phyloP scores from a whole-genome alignment of 1,140 invertebrate species.

The Rhyacophila brunnea region DNA sequence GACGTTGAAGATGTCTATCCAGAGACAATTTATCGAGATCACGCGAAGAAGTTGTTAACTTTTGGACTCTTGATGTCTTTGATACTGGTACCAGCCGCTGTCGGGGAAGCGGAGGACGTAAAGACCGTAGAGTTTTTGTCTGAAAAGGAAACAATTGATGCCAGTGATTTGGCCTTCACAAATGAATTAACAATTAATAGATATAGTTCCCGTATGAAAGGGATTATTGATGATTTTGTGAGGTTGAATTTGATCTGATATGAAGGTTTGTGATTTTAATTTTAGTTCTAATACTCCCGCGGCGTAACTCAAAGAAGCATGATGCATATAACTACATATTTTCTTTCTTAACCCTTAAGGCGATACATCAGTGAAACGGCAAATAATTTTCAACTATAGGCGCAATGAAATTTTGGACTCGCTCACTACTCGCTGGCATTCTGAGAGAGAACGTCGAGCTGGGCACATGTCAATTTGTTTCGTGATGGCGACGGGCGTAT shows the following conservation, averaged over 20 bases:
- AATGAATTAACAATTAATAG: conserved; percentile 10
- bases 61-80: not conserved
- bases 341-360: too few relatives aligned
- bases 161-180: conserved; percentile 6
- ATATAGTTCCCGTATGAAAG: conserved; percentile 3
- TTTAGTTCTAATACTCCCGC: too few relatives aligned
- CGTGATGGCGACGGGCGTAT: too few relatives aligned
- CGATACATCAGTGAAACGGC: too few relatives aligned
- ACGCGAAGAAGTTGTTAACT: not conserved
- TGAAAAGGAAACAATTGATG: conserved; percentile 5
- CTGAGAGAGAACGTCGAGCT: too few relatives aligned
- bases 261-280: too few relatives aligned
- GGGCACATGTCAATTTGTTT: too few relatives aligned
- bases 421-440: too few relatives aligned
- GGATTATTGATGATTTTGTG: conserved; percentile 5
- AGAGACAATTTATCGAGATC: not conserved
- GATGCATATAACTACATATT: too few relatives aligned
- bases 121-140: conserved; percentile 14
- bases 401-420: too few relatives aligned
- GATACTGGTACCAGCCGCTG: not conserved
- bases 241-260: conserved; percentile 14
- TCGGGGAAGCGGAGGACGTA: not conserved
- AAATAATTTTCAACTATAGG: too few relatives aligned
- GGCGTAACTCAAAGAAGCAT: too few relatives aligned
- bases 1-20: not conserved